phyloP scores from a whole-genome alignment of 2,797 vertebrate genomes.

The Cyprinella venusta region DNA sequence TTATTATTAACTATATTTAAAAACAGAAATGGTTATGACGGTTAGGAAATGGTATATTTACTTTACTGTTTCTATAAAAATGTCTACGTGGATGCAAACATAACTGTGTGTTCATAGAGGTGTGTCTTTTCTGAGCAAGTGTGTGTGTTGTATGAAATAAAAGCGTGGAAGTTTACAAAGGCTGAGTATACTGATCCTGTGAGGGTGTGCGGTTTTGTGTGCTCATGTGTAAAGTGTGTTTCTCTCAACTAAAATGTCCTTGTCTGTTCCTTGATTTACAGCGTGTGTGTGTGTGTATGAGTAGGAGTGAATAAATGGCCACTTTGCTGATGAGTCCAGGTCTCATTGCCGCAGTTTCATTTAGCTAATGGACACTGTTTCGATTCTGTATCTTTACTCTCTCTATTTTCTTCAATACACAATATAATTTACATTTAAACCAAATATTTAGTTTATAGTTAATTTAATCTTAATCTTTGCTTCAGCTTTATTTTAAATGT shows the following conservation, averaged over 20 bases:
- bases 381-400: conserved; percentile 8
- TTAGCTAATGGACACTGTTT: conserved; percentile 46
- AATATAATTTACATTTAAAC: conserved; percentile 5
- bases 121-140: conserved; percentile 19
- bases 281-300: not conserved
- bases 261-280: conserved; percentile 34
- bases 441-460: not conserved
- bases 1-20: not conserved
- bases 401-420: not conserved
- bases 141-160: not conserved
- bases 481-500: not conserved
- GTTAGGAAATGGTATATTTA: not conserved
- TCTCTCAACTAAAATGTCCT: conserved; percentile 19
- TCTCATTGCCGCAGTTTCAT: conserved; percentile 31
- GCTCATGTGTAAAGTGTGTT: not conserved
- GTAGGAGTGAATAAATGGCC: conserved; percentile 38
- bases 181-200: conserved; percentile 12
- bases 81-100: conserved; percentile 39
- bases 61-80: not conserved
- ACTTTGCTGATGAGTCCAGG: conserved; percentile 47
- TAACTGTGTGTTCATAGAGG: conserved; percentile 6
- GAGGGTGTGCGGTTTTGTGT: not conserved
- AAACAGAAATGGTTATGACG: not conserved
- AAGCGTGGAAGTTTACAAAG: not conserved
- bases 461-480: not conserved